phyloP scores from a whole-genome alignment of 2,113 vertebrate genomes.

The Sciurus niger region DNA sequence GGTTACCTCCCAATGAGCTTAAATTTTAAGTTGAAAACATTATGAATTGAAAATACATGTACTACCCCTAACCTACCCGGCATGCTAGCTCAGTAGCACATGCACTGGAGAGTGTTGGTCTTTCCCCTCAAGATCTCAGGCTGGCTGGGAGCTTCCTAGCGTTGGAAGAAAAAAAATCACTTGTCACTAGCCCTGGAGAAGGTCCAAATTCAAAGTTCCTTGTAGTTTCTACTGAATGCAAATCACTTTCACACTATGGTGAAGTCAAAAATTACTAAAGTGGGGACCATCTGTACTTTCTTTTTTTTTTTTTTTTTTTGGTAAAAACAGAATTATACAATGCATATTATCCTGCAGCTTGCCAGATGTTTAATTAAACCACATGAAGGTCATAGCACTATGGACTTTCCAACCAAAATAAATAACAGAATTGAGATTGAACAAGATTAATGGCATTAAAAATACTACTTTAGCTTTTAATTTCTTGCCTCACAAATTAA shows the following conservation, averaged over 20 bases:
- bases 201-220: not conserved
- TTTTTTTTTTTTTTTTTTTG: not conserved
- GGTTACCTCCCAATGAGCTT: not conserved
- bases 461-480: not conserved
- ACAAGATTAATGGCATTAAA: not conserved
- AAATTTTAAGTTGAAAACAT: not conserved
- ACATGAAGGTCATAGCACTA: not conserved
- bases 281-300: not conserved
- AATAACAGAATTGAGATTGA: not conserved
- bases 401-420: not conserved
- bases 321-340: slow-evolving; percentile 7
- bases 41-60: not conserved
- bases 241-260: not conserved
- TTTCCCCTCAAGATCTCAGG: not conserved
- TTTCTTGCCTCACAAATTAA: slow-evolving; percentile 5
- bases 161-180: not conserved
- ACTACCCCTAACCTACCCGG: not conserved
- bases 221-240: not conserved
- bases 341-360: not conserved
- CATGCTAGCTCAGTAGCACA: not conserved
- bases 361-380: not conserved
- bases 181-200: not conserved
- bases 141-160: not conserved
- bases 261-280: not conserved
- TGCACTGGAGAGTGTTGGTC: too few relatives aligned